Evolutionary conservation across 2,888 invertebrate species (phyloP).

Genomic region (Drosophila conformis): DNA sequence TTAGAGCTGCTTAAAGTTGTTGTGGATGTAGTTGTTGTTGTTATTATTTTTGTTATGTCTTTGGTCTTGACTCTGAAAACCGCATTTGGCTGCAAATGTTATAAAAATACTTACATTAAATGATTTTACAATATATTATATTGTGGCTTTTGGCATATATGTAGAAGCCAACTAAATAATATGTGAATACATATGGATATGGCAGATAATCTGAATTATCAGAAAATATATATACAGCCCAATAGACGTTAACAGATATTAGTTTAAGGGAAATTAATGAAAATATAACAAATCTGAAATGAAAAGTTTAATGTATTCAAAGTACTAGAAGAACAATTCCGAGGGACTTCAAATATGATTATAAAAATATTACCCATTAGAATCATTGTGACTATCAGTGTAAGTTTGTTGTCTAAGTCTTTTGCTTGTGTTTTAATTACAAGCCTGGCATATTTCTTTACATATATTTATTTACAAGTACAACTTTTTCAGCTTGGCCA

Average conservation of each 20-base stretch:
- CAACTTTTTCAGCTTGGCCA: conserved; percentile 34
- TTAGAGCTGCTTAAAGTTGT: conserved; percentile 61
- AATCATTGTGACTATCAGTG: background rate
- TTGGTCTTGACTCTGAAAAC: conserved; percentile 78
- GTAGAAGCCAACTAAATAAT: conserved; percentile 1
- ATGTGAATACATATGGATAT: background rate
- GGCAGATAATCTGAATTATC: background rate
- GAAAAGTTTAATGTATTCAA: background rate
- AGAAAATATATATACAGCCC: background rate
- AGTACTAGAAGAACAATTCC: background rate
- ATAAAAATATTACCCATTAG: background rate
- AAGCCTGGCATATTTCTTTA: background rate
- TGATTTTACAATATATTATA: conserved; percentile 18
- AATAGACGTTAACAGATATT: background rate
- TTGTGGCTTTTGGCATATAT: background rate
- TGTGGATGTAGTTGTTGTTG: conserved; percentile 34
- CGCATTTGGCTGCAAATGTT: conserved; percentile 37
- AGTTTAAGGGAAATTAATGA: background rate
- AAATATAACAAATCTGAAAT: background rate
- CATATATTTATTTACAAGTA: background rate
- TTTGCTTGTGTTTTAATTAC: conserved; percentile 15
- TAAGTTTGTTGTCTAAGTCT: conserved; percentile 52
- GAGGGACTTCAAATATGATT: background rate
- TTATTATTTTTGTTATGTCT: conserved; percentile 46
- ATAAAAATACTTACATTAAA: conserved; percentile 30